Evolutionary conservation across 2,888 invertebrate genomes (phyloP).

Genomic region (Polydrusus tereticollis): DNA sequence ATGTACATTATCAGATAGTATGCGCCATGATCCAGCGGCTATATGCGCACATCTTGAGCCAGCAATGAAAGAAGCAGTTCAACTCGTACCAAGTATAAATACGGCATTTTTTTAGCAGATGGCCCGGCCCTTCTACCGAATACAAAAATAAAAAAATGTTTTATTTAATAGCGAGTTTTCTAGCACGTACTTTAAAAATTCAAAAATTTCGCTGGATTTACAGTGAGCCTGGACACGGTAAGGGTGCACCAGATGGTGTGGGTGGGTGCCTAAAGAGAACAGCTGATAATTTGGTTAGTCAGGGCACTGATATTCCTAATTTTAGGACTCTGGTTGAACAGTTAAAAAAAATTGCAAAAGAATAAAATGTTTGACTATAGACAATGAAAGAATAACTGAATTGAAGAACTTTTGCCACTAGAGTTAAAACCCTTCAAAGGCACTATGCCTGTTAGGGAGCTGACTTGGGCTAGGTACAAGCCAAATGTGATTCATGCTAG

Average conservation of each 20-base stretch:
- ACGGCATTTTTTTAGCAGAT: slow-evolving; percentile 25
- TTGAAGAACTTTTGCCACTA: slow-evolving; percentile 5
- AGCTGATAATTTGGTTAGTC: slow-evolving; percentile 25
- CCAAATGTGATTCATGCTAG: not conserved
- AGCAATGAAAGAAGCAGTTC: not conserved
- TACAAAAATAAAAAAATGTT: slow-evolving; percentile 40
- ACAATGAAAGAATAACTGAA: slow-evolving; percentile 1
- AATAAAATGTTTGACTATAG: slow-evolving; percentile 14
- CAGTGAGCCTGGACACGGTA: slow-evolving; percentile 28
- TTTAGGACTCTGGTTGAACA: slow-evolving; percentile 5
- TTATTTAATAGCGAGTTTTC: slow-evolving; percentile 17
- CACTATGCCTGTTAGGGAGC: slow-evolving; percentile 6
- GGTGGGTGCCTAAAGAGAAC: slow-evolving; percentile 32
- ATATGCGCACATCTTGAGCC: slow-evolving; percentile 33
- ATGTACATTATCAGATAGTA: slow-evolving; percentile 17
- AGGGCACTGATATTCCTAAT: slow-evolving; percentile 12
- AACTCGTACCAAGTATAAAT: slow-evolving; percentile 19
- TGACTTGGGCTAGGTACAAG: slow-evolving; percentile 1
- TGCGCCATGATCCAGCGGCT: slow-evolving; percentile 27
- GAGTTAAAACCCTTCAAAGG: slow-evolving; percentile 20
- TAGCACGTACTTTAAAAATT: slow-evolving; percentile 5
- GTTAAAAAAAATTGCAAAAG: slow-evolving; percentile 8
- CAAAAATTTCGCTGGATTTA: slow-evolving; percentile 17
- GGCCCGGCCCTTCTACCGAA: slow-evolving; percentile 32
- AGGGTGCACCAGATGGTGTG: slow-evolving; percentile 39